phyloP scores from a whole-genome alignment of 2,888 invertebrate species.

The Saturnia japonica region DNA sequence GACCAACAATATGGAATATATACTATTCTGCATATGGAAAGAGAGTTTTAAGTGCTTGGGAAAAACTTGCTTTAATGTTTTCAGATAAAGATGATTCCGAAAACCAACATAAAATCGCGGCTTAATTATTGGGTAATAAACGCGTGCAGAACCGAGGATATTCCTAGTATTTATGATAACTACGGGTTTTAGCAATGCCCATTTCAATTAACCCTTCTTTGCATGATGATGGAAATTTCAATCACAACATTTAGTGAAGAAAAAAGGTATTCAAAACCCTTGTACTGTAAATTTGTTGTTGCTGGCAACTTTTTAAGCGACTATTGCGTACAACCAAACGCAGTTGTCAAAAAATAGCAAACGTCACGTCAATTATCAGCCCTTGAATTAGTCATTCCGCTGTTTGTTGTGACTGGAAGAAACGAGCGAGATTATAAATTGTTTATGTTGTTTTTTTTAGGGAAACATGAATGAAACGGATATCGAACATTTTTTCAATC shows the following conservation, averaged over 20 bases:
- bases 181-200: too few species aligned
- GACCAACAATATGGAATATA: too few species aligned
- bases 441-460: slow-evolving; percentile 41
- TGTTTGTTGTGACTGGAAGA: slow-evolving; percentile 38
- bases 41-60: too few species aligned
- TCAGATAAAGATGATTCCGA: too few species aligned
- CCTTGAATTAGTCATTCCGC: slow-evolving; percentile 40
- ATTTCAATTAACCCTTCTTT: too few species aligned
- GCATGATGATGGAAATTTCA: slow-evolving; percentile 15
- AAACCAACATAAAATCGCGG: too few species aligned
- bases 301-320: too few species aligned
- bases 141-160: too few species aligned
- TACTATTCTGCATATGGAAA: too few species aligned
- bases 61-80: too few species aligned
- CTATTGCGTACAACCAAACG: slow-evolving; percentile 37
- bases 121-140: too few species aligned
- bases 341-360: slow-evolving; percentile 40
- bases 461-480: slow-evolving; percentile 41
- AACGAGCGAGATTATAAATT: slow-evolving; percentile 34
- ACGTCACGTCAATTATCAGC: slow-evolving; percentile 41
- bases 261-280: slow-evolving; percentile 43
- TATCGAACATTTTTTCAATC: slow-evolving; percentile 41
- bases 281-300: slow-evolving; percentile 28
- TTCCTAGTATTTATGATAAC: too few species aligned
- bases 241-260: slow-evolving; percentile 40